Evolutionary conservation across 2,797 vertebrate species (phyloP), one percentile per base, ranked within the genome.

Genomic region (Intellagama lesueurii): DNA sequence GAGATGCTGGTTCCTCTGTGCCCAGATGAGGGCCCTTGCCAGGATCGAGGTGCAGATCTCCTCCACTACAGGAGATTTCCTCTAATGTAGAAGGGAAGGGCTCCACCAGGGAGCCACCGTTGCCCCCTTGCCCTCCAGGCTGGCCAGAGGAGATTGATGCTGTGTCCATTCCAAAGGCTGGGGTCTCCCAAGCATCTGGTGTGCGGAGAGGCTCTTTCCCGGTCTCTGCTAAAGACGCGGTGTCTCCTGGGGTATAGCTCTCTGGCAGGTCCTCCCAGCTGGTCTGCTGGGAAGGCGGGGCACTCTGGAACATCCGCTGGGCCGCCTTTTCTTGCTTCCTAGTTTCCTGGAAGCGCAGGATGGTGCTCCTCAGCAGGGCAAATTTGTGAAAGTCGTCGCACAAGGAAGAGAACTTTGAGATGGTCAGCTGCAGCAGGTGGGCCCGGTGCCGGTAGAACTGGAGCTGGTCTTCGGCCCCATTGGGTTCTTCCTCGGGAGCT

Each of bases 31-130:
- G 7, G 8, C 6, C 64, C 40, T 0, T n/a, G 56, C 80, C 24
- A 22, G 9, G 12, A 3, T 83, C 35, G 9, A 17, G 24, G 11
- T 44, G 35, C 11, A 26, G 49, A 28, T 44, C 40, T 11, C 2
- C 35, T 30, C 30, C 47, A 5, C 28, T 6, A 26, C 2, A 6
- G 8, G 40, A 6, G 8, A 22, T 14, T 17, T 72, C n/a, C 5
- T n/a, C 9, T n/a, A 7, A 5, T 2, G 49, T 5, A 19, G 47
- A 11, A 1, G 28, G 2, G 2, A 26, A 8, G 1, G 11, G 7
- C 14, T 56, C 69, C 49, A 16, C 28, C 24, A 52, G 44, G 0
- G 19, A 17, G 28, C n/a, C 68, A 12, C 24, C 75, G 16, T 16
- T 19, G 17, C 32, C 35, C 75, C 22, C 24, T 47, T 9, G 8